Base-by-base conservation (phyloP, 1,140 invertebrate genomes). In the Halyomorpha halys region DNA sequence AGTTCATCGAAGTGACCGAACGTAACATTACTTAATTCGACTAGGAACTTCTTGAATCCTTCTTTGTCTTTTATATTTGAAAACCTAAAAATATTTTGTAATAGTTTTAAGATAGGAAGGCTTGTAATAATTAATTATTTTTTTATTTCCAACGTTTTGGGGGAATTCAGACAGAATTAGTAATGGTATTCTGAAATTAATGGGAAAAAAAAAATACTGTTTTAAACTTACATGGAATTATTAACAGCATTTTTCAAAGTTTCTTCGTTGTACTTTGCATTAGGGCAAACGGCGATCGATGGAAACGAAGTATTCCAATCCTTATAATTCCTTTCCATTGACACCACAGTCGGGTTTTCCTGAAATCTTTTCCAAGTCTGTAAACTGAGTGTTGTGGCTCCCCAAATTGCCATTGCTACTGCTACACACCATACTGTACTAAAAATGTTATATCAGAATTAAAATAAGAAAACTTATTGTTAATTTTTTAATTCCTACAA, bases 241-340 rank as follows among this genome's bases (percentile, higher is more conserved):
- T 39, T 39, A 13, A 56, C 18, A 23, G 53, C 15, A 5, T 27
- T 56, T 15, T 23, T 15, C 23, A 56, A 11, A 11, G 18, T 9
- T 25, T 56, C 53, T 5, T 21, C 18, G 23, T 2, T 56, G 53
- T 56, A 56, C 15, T 56, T 56, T 56, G 3, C 53, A 16, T 56
- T 15, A 15, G 76, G 76, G 63, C 77, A 78, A 54, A 78, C 70
- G 0, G 83, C 82, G 8, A 82, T 75, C 15, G 80, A 77, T 0
- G 84, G 83, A 68, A 86, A 85, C 5, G 82, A 81, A 0, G 84
- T 86, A 65, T 85, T 84, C 85, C 85, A 86, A 0, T 81, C 78
- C 67, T 81, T 80, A 73, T 84, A 81, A 69, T 86, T 82, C 0
- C 84, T 75, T 73, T 86, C 84, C 82, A 86, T 84, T 2, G 85